A percentile compares a stretch with the other conserved stretches of the same genome.
Conservation (phyloP, 35 echinoderm and acorn worm genomes). For the Diadema setosum region DNA sequence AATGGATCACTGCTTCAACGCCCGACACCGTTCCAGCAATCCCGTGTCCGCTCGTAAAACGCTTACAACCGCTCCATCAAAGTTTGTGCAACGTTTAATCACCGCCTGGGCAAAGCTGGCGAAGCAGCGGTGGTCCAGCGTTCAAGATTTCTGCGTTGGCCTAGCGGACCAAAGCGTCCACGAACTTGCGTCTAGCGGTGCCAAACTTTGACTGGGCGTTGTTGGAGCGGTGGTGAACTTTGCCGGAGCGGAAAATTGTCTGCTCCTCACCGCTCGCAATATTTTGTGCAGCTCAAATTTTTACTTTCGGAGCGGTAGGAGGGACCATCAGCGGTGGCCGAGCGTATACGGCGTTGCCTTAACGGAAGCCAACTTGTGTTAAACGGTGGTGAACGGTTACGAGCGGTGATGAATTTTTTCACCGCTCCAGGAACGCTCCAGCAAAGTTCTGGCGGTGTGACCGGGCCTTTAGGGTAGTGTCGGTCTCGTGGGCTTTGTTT, state of each 20-base stretch:
- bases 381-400: constrained; percentile 1
- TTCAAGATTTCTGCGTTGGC: constrained; percentile 7
- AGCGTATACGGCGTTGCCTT: neutral
- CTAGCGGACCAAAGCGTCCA: neutral
- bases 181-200: neutral
- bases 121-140: neutral
- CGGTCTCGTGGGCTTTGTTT: too few species aligned
- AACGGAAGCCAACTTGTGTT: neutral
- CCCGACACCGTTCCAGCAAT: neutral
- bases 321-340: neutral
- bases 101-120: neutral
- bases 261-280: constrained; percentile 1
- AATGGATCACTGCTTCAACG: neutral
- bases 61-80: constrained; percentile 2
- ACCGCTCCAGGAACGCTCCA: neutral
- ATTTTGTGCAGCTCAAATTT: constrained; percentile 1
- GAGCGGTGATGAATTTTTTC: neutral
- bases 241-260: constrained; percentile 1
- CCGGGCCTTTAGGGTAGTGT: neutral
- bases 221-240: constrained; percentile 1
- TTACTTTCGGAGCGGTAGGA: neutral
- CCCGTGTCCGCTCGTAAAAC: neutral
- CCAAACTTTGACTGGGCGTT: constrained; percentile 2
- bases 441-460: neutral
- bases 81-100: neutral